phyloP scores from a whole-genome alignment of 2,888 invertebrate genomes.

The Ophion obscuratus region DNA sequence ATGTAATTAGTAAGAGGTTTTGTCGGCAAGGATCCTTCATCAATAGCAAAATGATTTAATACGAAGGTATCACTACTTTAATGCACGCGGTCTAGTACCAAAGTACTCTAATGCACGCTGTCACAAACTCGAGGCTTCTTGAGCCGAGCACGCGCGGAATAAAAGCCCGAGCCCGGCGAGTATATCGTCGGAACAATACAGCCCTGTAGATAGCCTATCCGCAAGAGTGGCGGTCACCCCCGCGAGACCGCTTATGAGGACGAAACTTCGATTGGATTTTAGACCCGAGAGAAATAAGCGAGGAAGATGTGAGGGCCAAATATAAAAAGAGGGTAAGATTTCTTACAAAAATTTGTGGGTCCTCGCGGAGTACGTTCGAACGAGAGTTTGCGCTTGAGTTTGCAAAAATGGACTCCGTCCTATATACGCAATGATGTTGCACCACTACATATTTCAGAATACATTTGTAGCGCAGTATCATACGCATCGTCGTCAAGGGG shows the following conservation, averaged over 20 bases:
- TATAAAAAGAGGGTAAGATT: no score
- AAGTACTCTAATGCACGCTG: conserved; percentile 70
- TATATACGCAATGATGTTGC: no score
- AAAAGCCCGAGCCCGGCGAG: conserved; percentile 39
- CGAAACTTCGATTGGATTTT: conserved; percentile 73
- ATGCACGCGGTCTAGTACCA: neutral
- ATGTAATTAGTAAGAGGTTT: no score
- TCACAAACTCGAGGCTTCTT: conserved; percentile 68
- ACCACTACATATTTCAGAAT: no score
- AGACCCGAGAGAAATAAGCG: conserved; percentile 55
- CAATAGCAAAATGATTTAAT: no score
- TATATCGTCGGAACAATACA: conserved; percentile 66
- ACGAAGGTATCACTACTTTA: conserved; percentile 66
- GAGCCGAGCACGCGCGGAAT: conserved; percentile 17
- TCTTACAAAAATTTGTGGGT: conserved; percentile 11
- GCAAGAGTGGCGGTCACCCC: conserved; percentile 32
- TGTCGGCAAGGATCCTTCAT: no score
- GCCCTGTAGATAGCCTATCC: neutral
- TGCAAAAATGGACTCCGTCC: no score
- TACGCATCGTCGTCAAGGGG: no score
- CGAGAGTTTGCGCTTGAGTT: no score
- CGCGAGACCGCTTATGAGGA: conserved; percentile 65
- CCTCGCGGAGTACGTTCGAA: neutral
- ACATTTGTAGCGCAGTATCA: no score
- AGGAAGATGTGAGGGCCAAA: neutral